Base-by-base conservation (phyloP, 1,140 invertebrate species). In the Trachymyrmex cornetzi region DNA sequence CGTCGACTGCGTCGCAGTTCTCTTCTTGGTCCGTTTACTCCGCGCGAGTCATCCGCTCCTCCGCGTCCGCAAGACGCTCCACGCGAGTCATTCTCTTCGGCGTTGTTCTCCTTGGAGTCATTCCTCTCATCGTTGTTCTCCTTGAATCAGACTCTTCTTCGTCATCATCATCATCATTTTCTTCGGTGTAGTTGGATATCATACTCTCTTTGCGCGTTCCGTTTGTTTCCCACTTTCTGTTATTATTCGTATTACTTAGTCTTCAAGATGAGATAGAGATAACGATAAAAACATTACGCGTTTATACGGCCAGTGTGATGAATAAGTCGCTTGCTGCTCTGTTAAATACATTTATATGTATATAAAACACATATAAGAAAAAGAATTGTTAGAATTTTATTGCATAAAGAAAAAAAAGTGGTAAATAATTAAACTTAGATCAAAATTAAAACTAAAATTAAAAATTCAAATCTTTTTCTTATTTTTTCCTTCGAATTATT, bases 21-120 rank as follows among this genome's bases (percentile, higher is more conserved):
- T 85, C 81, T 86, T 86, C 81, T 85, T 63, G 84, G 55, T 88
- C 79, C 82, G 59, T 85, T 66, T 77, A 59, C 64, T 79, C 64
- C 77, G 55, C 75, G 63, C 67, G 30, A 71, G 86, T 87, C 86
- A 74, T 87, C 69, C 80, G 75, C 77, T 84, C 53, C 61, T 61
- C 16, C 55, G 53, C 59, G 30, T 61, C 16, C 55, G 53, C 59
- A 48, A 12, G 11, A 3, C 27, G 48, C 55, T 74, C 80, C 53
- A 48, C 80, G 67, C 80, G 53, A 84, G 80, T 84, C 80, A 84
- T 84, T 84, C 80, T 81, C 79, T 74, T 75, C 80, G 69, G 38
- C 80, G 80, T 74, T 84, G 80, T 84, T 84, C 80, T 82, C 80
- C 55, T 82, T 82, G 67, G 80, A 74, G 7, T 82, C 80, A 82